phyloP scores from a whole-genome alignment of 2,797 vertebrate genomes.

The Cynodonichthys magdalenae region DNA sequence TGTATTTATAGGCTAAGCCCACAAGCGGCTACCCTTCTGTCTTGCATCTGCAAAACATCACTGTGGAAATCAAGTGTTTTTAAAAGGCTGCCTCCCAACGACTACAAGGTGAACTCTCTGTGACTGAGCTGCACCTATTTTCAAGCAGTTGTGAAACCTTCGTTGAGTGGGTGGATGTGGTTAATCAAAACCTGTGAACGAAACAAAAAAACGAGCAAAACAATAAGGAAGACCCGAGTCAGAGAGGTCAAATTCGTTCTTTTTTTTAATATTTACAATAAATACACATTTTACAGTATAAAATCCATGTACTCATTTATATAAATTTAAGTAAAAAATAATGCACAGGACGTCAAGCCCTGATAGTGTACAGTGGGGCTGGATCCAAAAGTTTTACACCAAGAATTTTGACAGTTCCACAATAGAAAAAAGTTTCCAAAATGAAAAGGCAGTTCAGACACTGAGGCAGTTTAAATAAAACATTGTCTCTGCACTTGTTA shows the following conservation, averaged over 20 bases:
- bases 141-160: constrained; percentile 33
- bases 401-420: constrained; percentile 51
- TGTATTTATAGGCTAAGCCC: constrained; percentile 94
- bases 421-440: constrained; percentile 20
- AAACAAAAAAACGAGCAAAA: background rate
- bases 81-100: constrained; percentile 56
- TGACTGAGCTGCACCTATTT: constrained; percentile 37
- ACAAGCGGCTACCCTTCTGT: constrained; percentile 86
- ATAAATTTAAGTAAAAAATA: constrained; percentile 86
- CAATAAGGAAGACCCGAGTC: background rate
- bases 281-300: constrained; percentile 93
- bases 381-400: constrained; percentile 74
- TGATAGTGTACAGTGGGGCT: constrained; percentile 89
- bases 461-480: constrained; percentile 87
- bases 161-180: constrained; percentile 58
- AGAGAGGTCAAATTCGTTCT: constrained; percentile 64
- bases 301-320: constrained; percentile 86
- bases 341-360: constrained; percentile 93
- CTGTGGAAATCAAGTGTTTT: constrained; percentile 83
- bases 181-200: constrained; percentile 51
- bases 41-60: constrained; percentile 91
- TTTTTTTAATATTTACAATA: constrained; percentile 92
- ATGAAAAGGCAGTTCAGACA: constrained; percentile 61
- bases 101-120: constrained; percentile 57
- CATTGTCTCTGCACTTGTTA: constrained; percentile 81